A percentile compares a stretch with the other conserved stretches of the same genome.
phyloP scores from a whole-genome alignment of 2,113 vertebrate species.

The Stercorarius parasiticus region DNA sequence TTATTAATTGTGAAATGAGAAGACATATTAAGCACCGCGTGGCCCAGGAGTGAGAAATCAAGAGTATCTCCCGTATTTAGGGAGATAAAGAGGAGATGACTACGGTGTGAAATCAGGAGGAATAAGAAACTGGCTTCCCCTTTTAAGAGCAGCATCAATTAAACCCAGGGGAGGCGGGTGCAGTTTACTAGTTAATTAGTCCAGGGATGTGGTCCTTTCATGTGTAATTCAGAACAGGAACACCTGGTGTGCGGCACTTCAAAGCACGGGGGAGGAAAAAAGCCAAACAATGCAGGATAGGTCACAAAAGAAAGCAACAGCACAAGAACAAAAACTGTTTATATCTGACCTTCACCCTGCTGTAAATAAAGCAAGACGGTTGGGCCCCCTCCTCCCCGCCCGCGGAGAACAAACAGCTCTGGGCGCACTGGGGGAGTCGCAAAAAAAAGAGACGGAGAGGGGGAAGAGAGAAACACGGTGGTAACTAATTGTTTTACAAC shows the following conservation, averaged over 20 bases:
- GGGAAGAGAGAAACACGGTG: slow-evolving; percentile 63
- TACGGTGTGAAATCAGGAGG: slow-evolving; percentile 59
- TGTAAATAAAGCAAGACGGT: slow-evolving; percentile 71
- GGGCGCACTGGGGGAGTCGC: slow-evolving; percentile 44
- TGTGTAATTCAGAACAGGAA: slow-evolving; percentile 87
- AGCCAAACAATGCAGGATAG: slow-evolving; percentile 78
- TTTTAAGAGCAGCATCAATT: slow-evolving; percentile 80
- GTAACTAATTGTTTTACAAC: slow-evolving; percentile 83
- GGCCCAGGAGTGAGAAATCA: slow-evolving; percentile 43
- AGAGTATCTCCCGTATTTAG: slow-evolving; percentile 53
- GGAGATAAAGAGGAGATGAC: slow-evolving; percentile 62
- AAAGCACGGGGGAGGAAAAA: slow-evolving; percentile 74
- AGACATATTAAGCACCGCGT: not conserved
- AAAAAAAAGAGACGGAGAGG: slow-evolving; percentile 10
- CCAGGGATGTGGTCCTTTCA: slow-evolving; percentile 82
- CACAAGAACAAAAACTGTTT: slow-evolving; percentile 75
- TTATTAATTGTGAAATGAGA: slow-evolving; percentile 52
- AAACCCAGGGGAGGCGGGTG: slow-evolving; percentile 78
- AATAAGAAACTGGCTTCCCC: slow-evolving; percentile 65
- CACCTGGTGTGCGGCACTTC: slow-evolving; percentile 84
- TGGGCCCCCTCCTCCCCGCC: slow-evolving; percentile 50
- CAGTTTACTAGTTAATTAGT: slow-evolving; percentile 87
- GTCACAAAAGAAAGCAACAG: slow-evolving; percentile 75
- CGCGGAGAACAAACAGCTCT: slow-evolving; percentile 73
- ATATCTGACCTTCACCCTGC: slow-evolving; percentile 80